Evolutionary conservation across 2,797 vertebrate genomes (phyloP).

Genomic region (Spea hammondii): DNA sequence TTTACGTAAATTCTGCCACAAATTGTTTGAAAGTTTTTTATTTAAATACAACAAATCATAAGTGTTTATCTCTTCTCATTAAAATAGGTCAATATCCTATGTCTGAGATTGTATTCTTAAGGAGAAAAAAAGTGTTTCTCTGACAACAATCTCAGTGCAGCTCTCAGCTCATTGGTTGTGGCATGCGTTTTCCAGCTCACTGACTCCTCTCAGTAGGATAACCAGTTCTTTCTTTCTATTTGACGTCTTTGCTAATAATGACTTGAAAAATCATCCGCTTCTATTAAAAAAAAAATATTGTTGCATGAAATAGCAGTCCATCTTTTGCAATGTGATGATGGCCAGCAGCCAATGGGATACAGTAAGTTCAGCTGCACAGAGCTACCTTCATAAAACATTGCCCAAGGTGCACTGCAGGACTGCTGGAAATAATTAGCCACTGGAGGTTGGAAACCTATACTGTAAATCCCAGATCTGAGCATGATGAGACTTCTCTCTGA

Average conservation of each 20-base stretch:
- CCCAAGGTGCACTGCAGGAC: slow-evolving; percentile 62
- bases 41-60: slow-evolving; percentile 55
- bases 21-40: slow-evolving; percentile 13
- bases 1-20: too few species aligned
- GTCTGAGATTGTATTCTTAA: slow-evolving; percentile 54
- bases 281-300: slow-evolving; percentile 62
- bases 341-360: slow-evolving; percentile 61
- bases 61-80: slow-evolving; percentile 54
- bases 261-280: slow-evolving; percentile 65
- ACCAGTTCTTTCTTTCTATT: slow-evolving; percentile 60
- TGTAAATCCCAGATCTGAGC: slow-evolving; percentile 59
- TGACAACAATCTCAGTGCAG: slow-evolving; percentile 57
- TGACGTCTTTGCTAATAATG: slow-evolving; percentile 68
- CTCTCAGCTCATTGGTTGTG: slow-evolving; percentile 51
- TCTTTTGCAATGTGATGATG: slow-evolving; percentile 58
- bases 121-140: slow-evolving; percentile 56
- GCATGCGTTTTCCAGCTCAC: slow-evolving; percentile 63
- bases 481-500: slow-evolving; percentile 56
- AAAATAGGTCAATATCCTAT: slow-evolving; percentile 55
- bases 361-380: slow-evolving; percentile 60
- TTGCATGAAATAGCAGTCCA: slow-evolving; percentile 58
- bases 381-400: slow-evolving; percentile 65
- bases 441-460: slow-evolving; percentile 61
- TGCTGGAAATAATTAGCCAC: slow-evolving; percentile 69
- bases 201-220: slow-evolving; percentile 63